These are phyloP conservation scores for Chesias legatella DNA, from an alignment of 2,888 invertebrate genomes.

Conservation along the genomic window DNA sequence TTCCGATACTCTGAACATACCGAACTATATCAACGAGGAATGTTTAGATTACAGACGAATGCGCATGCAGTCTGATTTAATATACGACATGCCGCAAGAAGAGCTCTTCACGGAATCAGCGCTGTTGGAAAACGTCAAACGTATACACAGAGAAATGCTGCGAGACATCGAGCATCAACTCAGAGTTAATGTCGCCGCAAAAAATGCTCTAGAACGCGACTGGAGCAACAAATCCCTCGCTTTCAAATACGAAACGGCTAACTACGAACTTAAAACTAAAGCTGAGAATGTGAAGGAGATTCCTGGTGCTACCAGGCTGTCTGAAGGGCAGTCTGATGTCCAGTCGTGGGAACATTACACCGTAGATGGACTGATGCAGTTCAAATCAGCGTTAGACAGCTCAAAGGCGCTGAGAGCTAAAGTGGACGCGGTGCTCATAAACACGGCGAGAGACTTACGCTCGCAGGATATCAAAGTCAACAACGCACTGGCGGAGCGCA, in stretches of 20 bases:
- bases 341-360: conserved; percentile 92
- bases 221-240: conserved; percentile 94
- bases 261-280: conserved; percentile 85
- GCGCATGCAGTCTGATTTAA: conserved; percentile 86
- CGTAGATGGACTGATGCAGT: conserved; percentile 85
- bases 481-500: conserved; percentile 84
- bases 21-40: conserved; percentile 80
- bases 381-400: conserved; percentile 85
- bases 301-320: conserved; percentile 88
- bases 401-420: conserved; percentile 86
- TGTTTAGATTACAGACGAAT: conserved; percentile 84
- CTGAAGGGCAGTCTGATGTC: conserved; percentile 90
- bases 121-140: conserved; percentile 84
- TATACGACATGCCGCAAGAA: conserved; percentile 87
- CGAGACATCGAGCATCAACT: conserved; percentile 86
- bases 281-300: conserved; percentile 87
- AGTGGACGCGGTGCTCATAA: conserved; percentile 85
- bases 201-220: conserved; percentile 89
- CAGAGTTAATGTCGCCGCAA: conserved; percentile 86
- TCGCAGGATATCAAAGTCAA: conserved; percentile 91
- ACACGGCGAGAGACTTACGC: conserved; percentile 89
- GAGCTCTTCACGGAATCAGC: conserved; percentile 86
- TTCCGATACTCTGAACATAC: conserved; percentile 57
- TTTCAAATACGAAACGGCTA: conserved; percentile 86
- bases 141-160: conserved; percentile 82